Base-by-base conservation (phyloP, 92 coral and sea anemone genomes). In the Porites lobata region DNA sequence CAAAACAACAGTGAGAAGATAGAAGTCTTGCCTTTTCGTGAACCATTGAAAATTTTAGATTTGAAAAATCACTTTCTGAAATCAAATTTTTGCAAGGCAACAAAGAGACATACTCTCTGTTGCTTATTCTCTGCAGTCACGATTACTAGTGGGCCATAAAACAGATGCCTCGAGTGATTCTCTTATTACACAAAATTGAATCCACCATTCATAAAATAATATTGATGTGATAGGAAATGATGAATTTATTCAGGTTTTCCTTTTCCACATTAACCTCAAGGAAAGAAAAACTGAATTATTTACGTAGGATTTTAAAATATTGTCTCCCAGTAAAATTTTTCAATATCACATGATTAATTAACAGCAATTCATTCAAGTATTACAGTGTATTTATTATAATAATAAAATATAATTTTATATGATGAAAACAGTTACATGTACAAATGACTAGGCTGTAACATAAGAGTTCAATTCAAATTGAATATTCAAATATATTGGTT, bases 1-100 rank as follows among this genome's bases (percentile, higher is more conserved):
- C 8, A 52, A 64, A 50, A 63, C 87, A 84, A 63, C 87, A 73
- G 87, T 73, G 54, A 19, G 11, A 56, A 56, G 15, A 12, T 56
- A 56, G 17, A 56, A 56, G 17, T 56, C 61, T 14, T 56, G 13
- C 61, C 61, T 56, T 56, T 56, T 56, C 1, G 47, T 56, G 61
- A 56, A 56, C 14, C 6, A 67, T 12, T 52, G 2, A 21, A 15
- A 17, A n/a, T 21, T 26, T 24, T 14, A 62, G 52, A 4, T 52
- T 21, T 50, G 4, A 9, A 1, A 13, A 50, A 47, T 22, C 50
- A 70, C 38, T 26, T 26, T 70, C 24, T 11, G 2, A 24, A 70
- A 29, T 10, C 29, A 32, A 7, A 0, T 56, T 10, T 10, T 56
- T 56, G 15, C 61, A 9, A 3, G 47, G 47, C 47, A 38, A 38